phyloP scores from a whole-genome alignment of 2,888 invertebrate species.

The Zeuzera pyrina region DNA sequence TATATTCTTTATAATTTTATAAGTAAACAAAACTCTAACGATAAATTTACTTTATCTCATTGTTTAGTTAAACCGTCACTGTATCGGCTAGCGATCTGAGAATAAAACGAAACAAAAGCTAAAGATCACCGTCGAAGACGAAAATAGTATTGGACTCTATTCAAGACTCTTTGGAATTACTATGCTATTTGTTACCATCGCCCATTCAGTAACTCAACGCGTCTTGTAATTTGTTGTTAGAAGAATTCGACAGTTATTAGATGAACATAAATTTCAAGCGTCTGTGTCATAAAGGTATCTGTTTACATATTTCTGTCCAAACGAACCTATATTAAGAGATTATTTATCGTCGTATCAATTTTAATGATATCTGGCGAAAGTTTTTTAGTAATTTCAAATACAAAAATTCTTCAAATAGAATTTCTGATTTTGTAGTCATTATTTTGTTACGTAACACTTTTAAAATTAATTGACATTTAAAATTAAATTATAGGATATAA shows the following conservation, averaged over 20 bases:
- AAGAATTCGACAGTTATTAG: constrained; percentile 58
- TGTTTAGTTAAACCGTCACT: constrained; percentile 14
- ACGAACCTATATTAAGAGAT: neutral
- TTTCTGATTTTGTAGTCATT: too few relatives aligned
- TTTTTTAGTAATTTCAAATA: neutral
- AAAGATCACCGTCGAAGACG: constrained; percentile 59
- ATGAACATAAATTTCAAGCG: constrained; percentile 41
- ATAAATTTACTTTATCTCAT: neutral
- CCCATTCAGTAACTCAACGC: constrained; percentile 69
- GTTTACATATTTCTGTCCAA: constrained; percentile 22
- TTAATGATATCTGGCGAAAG: neutral
- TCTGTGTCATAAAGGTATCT: constrained; percentile 24
- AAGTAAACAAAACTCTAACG: neutral
- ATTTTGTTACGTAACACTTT: too few relatives aligned
- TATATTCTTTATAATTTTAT: neutral
- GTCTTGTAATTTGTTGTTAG: constrained; percentile 49
- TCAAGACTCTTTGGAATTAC: constrained; percentile 71
- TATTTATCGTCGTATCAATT: neutral
- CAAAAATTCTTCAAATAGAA: too few relatives aligned
- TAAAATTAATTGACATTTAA: too few relatives aligned
- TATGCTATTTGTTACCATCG: constrained; percentile 60
- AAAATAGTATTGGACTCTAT: constrained; percentile 69
- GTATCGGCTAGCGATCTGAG: constrained; percentile 32
- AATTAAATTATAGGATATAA: too few relatives aligned
- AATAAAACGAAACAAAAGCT: constrained; percentile 53